Conservation (phyloP, 2,888 invertebrate species). For the Lampropteryx suffumata region DNA sequence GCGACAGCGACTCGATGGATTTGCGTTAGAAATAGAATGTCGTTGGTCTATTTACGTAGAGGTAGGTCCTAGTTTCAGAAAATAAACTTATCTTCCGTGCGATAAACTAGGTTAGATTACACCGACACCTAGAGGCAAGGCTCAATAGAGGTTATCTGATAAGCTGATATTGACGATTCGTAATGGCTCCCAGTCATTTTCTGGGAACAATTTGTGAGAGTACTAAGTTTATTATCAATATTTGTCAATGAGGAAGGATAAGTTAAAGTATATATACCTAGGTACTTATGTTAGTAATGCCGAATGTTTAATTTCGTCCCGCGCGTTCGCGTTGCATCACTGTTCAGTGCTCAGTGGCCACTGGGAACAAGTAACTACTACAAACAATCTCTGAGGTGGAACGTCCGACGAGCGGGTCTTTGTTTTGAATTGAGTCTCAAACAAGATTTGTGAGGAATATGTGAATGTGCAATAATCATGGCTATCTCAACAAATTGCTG, state of each 20-base stretch:
- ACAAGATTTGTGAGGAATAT: conserved; percentile 64
- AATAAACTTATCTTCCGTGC: conserved; percentile 44
- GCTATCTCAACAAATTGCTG: conserved; percentile 76
- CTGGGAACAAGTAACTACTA: conserved; percentile 49
- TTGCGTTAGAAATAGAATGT: conserved; percentile 56
- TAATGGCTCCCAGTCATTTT: conserved; percentile 48
- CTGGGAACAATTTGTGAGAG: conserved; percentile 40
- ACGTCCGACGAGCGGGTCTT: conserved; percentile 60
- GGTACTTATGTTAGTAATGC: conserved; percentile 49
- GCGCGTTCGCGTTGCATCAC: conserved; percentile 63
- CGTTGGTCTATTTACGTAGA: conserved; percentile 59
- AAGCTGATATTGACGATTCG: conserved; percentile 59
- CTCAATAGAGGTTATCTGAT: conserved; percentile 56
- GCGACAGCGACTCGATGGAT: conserved; percentile 10
- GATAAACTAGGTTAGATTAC: conserved; percentile 69
- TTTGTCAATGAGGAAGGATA: conserved; percentile 40
- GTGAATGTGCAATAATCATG: conserved; percentile 70
- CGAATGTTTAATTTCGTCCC: conserved; percentile 69
- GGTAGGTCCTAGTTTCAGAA: conserved; percentile 39
- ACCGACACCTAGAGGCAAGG: conserved; percentile 35
- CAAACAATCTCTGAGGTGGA: conserved; percentile 72
- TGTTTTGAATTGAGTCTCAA: conserved; percentile 69
- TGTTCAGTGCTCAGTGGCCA: conserved; percentile 40
- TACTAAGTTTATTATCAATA: conserved; percentile 31
- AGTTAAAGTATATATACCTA: conserved; percentile 39